phyloP scores from a whole-genome alignment of 2,888 invertebrate genomes.

The Thecocarcelia acutangulata region DNA sequence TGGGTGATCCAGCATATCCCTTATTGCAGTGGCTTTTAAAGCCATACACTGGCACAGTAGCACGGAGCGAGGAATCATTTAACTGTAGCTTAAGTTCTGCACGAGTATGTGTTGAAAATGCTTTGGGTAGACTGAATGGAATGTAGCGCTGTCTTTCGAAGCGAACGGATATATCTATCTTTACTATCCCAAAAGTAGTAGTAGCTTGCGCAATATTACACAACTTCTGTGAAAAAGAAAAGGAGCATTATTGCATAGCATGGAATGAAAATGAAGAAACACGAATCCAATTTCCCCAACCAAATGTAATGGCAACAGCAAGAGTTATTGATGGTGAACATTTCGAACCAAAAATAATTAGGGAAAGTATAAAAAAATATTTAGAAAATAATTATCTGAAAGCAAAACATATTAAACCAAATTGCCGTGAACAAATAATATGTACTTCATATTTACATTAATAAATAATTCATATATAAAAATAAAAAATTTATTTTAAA shows the following conservation, averaged over 20 bases:
- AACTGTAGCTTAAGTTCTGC: conserved; percentile 46
- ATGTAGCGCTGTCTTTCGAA: conserved; percentile 51
- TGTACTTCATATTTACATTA: neutral
- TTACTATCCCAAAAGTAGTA: conserved; percentile 45
- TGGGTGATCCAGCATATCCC: conserved; percentile 58
- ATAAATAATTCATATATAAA: neutral
- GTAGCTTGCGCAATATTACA: conserved; percentile 45
- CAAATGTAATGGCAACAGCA: neutral
- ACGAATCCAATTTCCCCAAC: conserved; percentile 5
- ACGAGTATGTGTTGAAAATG: conserved; percentile 57
- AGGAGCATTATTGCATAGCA: conserved; percentile 20
- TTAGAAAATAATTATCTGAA: conserved; percentile 37
- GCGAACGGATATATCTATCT: conserved; percentile 35
- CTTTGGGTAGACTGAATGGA: conserved; percentile 58
- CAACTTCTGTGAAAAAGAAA: conserved; percentile 56
- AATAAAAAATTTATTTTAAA: neutral
- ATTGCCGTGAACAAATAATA: too few species aligned
- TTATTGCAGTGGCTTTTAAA: conserved; percentile 50
- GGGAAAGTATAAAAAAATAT: conserved; percentile 30
- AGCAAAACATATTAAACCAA: too few species aligned
- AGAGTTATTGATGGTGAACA: conserved; percentile 22
- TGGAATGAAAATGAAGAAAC: conserved; percentile 24
- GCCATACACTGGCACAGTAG: conserved; percentile 40
- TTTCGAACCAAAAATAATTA: conserved; percentile 25
- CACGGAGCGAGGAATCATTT: conserved; percentile 49